Base-by-base conservation (phyloP, 2,113 vertebrate genomes). In the Piprites chloris region DNA sequence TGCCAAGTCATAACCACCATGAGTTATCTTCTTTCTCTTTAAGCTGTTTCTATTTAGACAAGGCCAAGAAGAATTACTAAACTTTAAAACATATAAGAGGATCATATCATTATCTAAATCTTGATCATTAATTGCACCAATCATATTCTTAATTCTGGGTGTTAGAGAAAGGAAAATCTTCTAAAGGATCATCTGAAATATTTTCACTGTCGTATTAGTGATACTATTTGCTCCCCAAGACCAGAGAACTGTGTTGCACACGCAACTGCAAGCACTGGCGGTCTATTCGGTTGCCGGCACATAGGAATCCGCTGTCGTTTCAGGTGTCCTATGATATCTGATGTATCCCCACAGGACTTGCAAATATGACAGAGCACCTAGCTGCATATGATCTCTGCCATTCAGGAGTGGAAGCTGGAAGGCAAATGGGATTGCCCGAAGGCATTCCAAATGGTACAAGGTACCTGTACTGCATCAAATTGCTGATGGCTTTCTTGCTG, bases 371-470 rank as follows among this genome's bases (percentile, higher is more conserved):
- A 91, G 44, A 85, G 81, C 53, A 82, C 92, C 82, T 62, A 56
- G 32, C 63, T 62, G 63, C 67, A 49, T 79, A 90, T 88, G 92
- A 92, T 88, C 87, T 46, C 75, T 95, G 82, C 62, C 75, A 79
- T 46, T 85, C 71, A 73, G 59, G 42, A 93, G 17, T 8, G 37
- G 59, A 93, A 91, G 73, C 49, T 46, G 67, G 53, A 85, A 92
- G 58, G 37, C 50, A 27, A 69, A 75, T 2, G 6, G 65, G 77
- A 88, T 79, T 79, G 47, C 86, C 79, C 0, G 1, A 90, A 39
- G 83, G 61, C 71, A 86, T 92, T 44, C 62, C 75, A 93, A 83
- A 83, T 11, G 37, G 62, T 73, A 83, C 62, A 85, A 83, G 67
- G 46, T 61, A 80, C 79, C 82, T 49, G 14, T 19, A 73, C 58